Evolutionary conservation across 1,140 invertebrate species (phyloP), one percentile per base, ranked within the genome.

Genomic region (Helicoverpa zea): DNA sequence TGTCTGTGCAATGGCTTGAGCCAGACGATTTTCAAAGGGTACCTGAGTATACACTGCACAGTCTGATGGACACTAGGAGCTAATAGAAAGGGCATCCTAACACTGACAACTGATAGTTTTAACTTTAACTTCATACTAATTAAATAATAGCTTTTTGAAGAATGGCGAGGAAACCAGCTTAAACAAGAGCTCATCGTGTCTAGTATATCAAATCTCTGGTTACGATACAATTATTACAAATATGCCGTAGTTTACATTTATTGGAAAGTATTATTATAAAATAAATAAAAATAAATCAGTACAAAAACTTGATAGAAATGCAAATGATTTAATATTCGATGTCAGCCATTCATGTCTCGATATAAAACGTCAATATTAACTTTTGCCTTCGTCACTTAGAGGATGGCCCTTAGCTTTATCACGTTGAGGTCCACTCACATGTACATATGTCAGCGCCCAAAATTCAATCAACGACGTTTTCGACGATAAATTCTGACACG

Each of bases 391-490:
- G 29, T 35, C 29, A 54, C 11, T 14, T 12, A 59, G 51, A n/a
- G n/a, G n/a, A 16, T 10, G 29, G 7, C 72, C 35, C 23, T 29
- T 51, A 54, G 68, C 68, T 59, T 58, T 58, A 61, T 47, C 43
- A 49, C 49, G 35, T 13, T 56, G 18, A 43, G 35, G 9, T 35
- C 12, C 52, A 52, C 43, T 59, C 72, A 75, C 35, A 23, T 23
- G 7, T 35, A 43, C 7, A 14, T 47, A 75, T 59, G 58, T 43
- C 14, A 18, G 4, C n/a, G 10, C 16, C 30, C 18, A 23, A 59
- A 70, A 75, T 75, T 49, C 43, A 59, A 75, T 75, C 56, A 73
- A 73, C 52, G 52, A 56, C 70, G 12, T n/a, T 14, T 56, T 29
- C 51, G 13, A 12, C 51, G 51, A 13, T 16, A 56, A 72, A 72